Evolutionary conservation across 1,140 invertebrate genomes (phyloP).

Genomic region (Anoplophora glabripennis): DNA sequence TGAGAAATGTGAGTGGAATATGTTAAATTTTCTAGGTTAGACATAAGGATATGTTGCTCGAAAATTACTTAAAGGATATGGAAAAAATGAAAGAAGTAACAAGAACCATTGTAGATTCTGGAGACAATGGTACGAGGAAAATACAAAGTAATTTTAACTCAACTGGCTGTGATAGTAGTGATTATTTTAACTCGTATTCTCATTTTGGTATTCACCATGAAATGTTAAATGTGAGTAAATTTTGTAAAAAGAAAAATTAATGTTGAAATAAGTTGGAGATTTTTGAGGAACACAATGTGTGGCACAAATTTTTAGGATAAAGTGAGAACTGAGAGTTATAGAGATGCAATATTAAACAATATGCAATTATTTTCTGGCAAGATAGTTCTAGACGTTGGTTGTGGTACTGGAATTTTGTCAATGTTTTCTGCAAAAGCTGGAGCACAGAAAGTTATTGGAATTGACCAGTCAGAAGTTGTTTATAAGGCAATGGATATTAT

Average conservation of each 20-base stretch:
- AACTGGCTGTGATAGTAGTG: constrained; percentile 58
- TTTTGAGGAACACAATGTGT: not conserved
- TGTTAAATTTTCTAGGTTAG: constrained; percentile 50
- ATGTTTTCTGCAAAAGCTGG: constrained; percentile 95
- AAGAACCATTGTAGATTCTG: constrained; percentile 49
- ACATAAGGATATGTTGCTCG: constrained; percentile 55
- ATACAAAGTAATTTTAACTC: constrained; percentile 52
- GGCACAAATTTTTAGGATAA: constrained; percentile 66
- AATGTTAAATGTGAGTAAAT: constrained; percentile 73
- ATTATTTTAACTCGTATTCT: constrained; percentile 94
- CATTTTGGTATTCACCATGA: constrained; percentile 98
- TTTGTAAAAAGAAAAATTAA: not conserved
- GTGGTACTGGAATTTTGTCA: constrained; percentile 91
- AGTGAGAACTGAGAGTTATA: constrained; percentile 89
- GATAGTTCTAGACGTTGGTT: constrained; percentile 88
- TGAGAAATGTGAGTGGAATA: not conserved
- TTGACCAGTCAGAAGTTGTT: constrained; percentile 87
- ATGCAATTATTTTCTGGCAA: constrained; percentile 67
- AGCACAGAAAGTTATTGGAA: constrained; percentile 84
- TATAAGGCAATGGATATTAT: constrained; percentile 80
- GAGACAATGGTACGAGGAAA: constrained; percentile 42
- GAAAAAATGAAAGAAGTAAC: constrained; percentile 61
- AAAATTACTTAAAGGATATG: constrained; percentile 62
- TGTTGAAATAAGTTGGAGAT: not conserved
- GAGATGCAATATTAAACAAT: constrained; percentile 90